Evolutionary conservation across 2,113 vertebrate species (phyloP).

Genomic region (human (Homo sapiens)): DNA sequence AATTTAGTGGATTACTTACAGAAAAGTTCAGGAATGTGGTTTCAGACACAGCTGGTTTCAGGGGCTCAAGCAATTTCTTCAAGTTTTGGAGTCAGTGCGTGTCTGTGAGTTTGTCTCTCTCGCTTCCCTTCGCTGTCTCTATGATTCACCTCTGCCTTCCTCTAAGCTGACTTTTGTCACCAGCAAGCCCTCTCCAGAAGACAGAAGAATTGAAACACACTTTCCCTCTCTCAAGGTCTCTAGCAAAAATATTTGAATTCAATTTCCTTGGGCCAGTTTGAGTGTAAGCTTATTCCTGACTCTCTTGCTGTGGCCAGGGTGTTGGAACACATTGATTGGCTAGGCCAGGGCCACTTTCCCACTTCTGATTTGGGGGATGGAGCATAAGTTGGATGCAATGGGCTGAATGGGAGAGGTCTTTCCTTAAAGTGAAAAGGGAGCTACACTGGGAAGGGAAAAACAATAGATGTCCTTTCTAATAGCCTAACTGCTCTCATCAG

Average conservation of each 20-base stretch:
- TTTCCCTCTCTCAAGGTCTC: background rate
- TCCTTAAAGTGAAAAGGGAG: background rate
- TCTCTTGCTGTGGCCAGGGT: background rate
- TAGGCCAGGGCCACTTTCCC: background rate
- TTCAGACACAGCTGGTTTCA: background rate
- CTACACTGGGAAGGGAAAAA: background rate
- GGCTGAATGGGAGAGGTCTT: background rate
- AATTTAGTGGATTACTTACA: background rate
- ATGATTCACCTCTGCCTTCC: background rate
- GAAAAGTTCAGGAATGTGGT: background rate
- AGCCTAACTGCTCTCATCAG: background rate
- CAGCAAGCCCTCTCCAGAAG: background rate
- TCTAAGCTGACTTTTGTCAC: background rate
- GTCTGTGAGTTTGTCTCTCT: background rate
- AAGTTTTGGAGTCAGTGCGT: background rate
- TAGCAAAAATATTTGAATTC: background rate
- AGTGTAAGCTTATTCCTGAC: background rate
- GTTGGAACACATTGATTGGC: background rate
- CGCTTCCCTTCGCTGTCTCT: background rate
- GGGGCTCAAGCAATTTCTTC: background rate
- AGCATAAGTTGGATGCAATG: background rate
- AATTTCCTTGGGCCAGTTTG: background rate
- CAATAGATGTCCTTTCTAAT: background rate
- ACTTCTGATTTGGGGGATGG: background rate
- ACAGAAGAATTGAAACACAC: background rate